These are phyloP conservation scores for Polydrusus cervinus DNA, from an alignment of 2,888 invertebrate species.

Conservation along the genomic window DNA sequence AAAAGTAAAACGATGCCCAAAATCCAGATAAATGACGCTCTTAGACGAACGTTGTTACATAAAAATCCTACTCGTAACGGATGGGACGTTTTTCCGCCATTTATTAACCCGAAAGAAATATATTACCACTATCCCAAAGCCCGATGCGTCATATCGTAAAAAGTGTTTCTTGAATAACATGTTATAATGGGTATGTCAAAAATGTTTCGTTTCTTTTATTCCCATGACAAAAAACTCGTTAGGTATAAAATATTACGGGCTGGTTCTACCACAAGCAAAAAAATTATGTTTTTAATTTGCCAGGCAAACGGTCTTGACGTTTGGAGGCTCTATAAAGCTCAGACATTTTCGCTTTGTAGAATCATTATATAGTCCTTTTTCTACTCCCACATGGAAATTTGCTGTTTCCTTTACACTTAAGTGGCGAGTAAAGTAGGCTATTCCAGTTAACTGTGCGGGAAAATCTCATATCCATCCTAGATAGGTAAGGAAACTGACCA, in stretches of 20 bases:
- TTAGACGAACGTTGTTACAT: background rate
- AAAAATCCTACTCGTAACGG: background rate
- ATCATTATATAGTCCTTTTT: too few relatives aligned
- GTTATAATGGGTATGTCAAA: background rate
- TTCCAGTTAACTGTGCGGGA: too few relatives aligned
- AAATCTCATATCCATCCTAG: too few relatives aligned
- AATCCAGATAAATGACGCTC: conserved; percentile 1
- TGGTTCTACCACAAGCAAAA: background rate
- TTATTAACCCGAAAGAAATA: conserved; percentile 5
- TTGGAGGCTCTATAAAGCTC: too few relatives aligned
- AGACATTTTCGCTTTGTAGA: too few relatives aligned
- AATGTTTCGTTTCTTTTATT: background rate
- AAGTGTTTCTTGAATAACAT: conserved; percentile 19
- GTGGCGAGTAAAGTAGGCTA: too few relatives aligned
- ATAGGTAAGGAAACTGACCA: too few relatives aligned
- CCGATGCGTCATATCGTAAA: background rate
- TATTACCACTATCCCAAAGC: background rate
- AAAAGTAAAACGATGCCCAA: conserved; percentile 1
- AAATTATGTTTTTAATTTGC: background rate
- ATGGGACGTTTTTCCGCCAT: background rate
- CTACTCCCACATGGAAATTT: too few relatives aligned
- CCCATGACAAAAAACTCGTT: background rate
- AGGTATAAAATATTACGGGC: background rate
- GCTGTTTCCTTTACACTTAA: too few relatives aligned
- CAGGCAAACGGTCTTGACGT: background rate